A percentile compares a stretch with the other conserved stretches of the same genome.
phyloP scores from a whole-genome alignment of 2,797 vertebrate genomes.

The Enteromius paludinosus region DNA sequence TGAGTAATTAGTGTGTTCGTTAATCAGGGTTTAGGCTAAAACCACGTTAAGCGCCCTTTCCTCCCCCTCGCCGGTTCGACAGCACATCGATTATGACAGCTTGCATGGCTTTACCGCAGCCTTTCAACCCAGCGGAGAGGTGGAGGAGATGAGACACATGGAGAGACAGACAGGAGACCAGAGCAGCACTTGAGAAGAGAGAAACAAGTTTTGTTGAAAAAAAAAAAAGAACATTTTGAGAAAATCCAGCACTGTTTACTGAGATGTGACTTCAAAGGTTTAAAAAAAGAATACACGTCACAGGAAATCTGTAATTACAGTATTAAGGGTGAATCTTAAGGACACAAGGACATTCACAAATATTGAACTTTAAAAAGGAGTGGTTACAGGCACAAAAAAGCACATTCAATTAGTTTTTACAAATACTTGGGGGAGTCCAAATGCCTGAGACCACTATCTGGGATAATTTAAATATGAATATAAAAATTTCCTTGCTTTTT shows the following conservation, averaged over 20 bases:
- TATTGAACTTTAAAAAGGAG: not conserved
- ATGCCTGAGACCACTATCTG: not conserved
- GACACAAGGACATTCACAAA: slow-evolving; percentile 5
- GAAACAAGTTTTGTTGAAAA: slow-evolving; percentile 54
- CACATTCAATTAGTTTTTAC: not conserved
- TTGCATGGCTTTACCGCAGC: slow-evolving; percentile 75
- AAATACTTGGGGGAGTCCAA: not conserved
- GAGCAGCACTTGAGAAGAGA: slow-evolving; percentile 51
- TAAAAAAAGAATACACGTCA: slow-evolving; percentile 6
- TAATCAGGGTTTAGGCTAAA: slow-evolving; percentile 85
- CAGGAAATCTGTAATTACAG: slow-evolving; percentile 20
- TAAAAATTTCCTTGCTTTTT: not conserved
- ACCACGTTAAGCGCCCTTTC: slow-evolving; percentile 78
- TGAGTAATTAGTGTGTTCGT: slow-evolving; percentile 83
- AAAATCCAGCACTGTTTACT: not conserved
- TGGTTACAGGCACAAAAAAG: not conserved
- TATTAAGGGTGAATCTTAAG: not conserved
- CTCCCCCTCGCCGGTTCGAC: slow-evolving; percentile 70
- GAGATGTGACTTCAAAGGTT: not conserved
- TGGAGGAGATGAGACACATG: slow-evolving; percentile 64
- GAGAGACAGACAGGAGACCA: slow-evolving; percentile 52
- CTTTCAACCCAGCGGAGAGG: slow-evolving; percentile 67
- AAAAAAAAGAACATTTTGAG: not conserved
- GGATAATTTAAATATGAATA: not conserved
- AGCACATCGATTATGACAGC: slow-evolving; percentile 83